Conservation (phyloP, 92 coral and sea anemone species). For the Virgularia gustaviana region DNA sequence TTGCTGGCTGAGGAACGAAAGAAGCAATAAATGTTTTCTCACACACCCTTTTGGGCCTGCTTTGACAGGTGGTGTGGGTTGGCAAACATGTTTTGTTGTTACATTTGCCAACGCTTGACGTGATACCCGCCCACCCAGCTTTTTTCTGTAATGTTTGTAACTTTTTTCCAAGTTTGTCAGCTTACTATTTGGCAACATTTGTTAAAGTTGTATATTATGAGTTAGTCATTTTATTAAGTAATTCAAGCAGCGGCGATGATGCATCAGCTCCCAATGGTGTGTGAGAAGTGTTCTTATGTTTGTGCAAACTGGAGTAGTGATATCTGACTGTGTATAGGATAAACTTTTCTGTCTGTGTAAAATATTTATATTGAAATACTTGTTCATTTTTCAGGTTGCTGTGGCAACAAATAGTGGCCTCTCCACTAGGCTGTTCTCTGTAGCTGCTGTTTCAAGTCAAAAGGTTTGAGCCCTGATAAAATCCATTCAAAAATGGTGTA, state of each 20-base stretch:
- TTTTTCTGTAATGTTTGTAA: too few relatives aligned
- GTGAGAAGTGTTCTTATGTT: not conserved
- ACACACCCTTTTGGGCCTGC: too few relatives aligned
- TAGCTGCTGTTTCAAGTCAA: slow-evolving; percentile 66
- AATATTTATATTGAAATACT: not conserved
- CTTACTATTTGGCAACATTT: too few relatives aligned
- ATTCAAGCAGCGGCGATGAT: not conserved
- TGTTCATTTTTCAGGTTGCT: slow-evolving; percentile 36
- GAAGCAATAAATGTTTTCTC: too few relatives aligned
- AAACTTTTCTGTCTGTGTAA: not conserved
- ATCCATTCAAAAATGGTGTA: too few relatives aligned
- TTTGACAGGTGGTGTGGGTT: too few relatives aligned
- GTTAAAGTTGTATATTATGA: too few relatives aligned
- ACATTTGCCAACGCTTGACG: too few relatives aligned
- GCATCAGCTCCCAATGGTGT: not conserved
- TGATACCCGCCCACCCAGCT: too few relatives aligned
- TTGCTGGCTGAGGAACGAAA: too few relatives aligned
- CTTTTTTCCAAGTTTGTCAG: too few relatives aligned
- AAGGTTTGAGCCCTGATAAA: slow-evolving; percentile 57
- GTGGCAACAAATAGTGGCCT: slow-evolving; percentile 51
- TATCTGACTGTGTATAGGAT: not conserved
- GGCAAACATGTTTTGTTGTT: too few relatives aligned
- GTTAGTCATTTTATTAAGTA: not conserved
- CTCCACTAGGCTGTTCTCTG: slow-evolving; percentile 62
- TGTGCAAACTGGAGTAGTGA: not conserved